Evolutionary conservation across 2,113 vertebrate genomes (phyloP).

Genomic region (Mormyrus iriodes): DNA sequence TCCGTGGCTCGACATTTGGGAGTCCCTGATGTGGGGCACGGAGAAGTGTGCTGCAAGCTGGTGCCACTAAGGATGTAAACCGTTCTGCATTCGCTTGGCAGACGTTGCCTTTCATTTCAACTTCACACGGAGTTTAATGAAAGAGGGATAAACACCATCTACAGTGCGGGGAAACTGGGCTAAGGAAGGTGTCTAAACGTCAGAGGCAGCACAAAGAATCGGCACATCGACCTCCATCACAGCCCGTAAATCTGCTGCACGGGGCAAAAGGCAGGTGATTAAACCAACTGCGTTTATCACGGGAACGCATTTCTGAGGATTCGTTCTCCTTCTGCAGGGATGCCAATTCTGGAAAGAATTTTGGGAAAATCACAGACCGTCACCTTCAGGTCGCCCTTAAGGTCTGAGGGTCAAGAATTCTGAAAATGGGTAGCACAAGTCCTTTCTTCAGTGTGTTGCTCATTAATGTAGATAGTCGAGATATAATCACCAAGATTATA

Average conservation of each 20-base stretch:
- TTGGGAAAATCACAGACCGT: neutral
- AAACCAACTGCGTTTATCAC: neutral
- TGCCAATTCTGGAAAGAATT: neutral
- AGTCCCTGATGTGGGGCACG: neutral
- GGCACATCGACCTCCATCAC: neutral
- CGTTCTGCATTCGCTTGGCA: neutral
- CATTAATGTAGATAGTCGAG: neutral
- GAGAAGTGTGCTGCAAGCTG: neutral
- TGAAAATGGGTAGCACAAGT: neutral
- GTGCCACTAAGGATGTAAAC: neutral
- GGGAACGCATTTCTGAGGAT: neutral
- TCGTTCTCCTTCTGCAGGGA: neutral
- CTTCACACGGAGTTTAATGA: neutral
- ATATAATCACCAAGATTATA: neutral
- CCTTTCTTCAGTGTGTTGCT: neutral
- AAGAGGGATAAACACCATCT: neutral
- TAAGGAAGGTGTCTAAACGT: neutral
- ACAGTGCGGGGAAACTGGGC: neutral
- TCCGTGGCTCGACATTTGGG: neutral
- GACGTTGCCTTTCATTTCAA: neutral
- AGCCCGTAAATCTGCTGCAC: neutral
- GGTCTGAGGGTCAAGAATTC: neutral
- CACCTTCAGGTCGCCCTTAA: neutral
- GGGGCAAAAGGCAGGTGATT: neutral
- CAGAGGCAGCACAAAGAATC: neutral